Percentiles rank a stretch among this genome's conserved stretches.
phyloP scores from a whole-genome alignment of 2,113 vertebrate genomes.

The Natator depressus region DNA sequence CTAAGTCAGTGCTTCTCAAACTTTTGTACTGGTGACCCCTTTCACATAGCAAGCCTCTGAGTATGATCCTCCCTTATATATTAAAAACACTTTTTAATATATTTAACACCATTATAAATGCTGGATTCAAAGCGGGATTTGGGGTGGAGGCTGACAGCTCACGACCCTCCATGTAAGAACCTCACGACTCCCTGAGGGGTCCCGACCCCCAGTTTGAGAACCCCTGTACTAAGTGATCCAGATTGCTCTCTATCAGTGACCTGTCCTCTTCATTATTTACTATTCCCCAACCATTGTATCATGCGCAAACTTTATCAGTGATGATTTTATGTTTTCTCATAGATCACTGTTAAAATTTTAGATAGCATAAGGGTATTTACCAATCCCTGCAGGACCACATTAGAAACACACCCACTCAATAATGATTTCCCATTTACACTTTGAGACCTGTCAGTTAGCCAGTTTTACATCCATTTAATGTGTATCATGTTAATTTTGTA shows the following conservation, averaged over 20 bases:
- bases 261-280: background rate
- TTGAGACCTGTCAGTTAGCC: background rate
- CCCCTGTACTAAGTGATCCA: too few species aligned
- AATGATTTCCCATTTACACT: background rate
- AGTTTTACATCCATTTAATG: background rate
- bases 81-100: too few species aligned
- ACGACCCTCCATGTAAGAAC: too few species aligned
- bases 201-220: too few species aligned
- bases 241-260: background rate
- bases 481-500: background rate
- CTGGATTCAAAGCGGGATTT: too few species aligned
- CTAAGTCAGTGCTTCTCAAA: too few species aligned
- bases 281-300: background rate
- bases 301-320: background rate
- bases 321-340: background rate
- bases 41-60: too few species aligned
- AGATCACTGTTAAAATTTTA: background rate
- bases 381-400: background rate
- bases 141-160: too few species aligned
- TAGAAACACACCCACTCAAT: background rate
- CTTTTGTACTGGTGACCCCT: too few species aligned
- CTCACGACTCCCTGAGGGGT: too few species aligned
- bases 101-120: too few species aligned
- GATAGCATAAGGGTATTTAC: background rate
- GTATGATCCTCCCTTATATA: too few species aligned